Evolutionary conservation across 35 echinoderm and acorn worm genomes (phyloP), one percentile per base, ranked within the genome.

Genomic region (Apostichopus californicus): DNA sequence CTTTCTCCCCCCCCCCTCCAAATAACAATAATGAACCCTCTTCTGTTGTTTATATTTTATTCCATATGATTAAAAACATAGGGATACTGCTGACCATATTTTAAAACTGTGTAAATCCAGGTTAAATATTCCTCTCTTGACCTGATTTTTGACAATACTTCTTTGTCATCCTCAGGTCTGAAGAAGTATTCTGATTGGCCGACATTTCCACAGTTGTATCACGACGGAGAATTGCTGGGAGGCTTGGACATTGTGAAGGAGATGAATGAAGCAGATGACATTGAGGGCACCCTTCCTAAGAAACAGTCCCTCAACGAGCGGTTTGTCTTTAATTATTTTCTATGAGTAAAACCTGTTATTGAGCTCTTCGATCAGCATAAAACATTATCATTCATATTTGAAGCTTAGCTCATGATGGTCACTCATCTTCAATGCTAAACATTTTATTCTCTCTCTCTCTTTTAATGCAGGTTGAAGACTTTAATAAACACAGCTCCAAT

Each of bases 201-300:
- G 6, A 99, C 97, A 24, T 99, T 83, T 66, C 97, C 97, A 68
- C 97, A 99, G 79, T 22, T 99, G 54, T 99, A 99, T 91, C 70
- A 96, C 13, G 92, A 99, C 77, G 97, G 97, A 23, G 97, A 99
- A 77, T 86, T 99, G 34, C 60, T 99, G 54, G 97, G 97, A 58
- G 97, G 97, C 14, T 73, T 99, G 54, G 97, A 99, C 90, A 99
- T 99, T 54, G 84, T 99, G 56, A 99, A 99, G 86, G 97, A 99
- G 90, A 93, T 99, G 95, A 87, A 95, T 73, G 97, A 96, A 73
- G 94, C 78, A 58, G 97, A 95, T 56, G 97, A 99, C 6, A 63
- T 99, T 18, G 95, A 96, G 14, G 78, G 63, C 75, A 86, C 89
- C 9, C 91, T 96, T 24, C 95, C 97, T 13, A 96, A 88, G 78